Base-by-base conservation (phyloP, 2,797 vertebrate species). In the Alcedo quadribrachys region DNA sequence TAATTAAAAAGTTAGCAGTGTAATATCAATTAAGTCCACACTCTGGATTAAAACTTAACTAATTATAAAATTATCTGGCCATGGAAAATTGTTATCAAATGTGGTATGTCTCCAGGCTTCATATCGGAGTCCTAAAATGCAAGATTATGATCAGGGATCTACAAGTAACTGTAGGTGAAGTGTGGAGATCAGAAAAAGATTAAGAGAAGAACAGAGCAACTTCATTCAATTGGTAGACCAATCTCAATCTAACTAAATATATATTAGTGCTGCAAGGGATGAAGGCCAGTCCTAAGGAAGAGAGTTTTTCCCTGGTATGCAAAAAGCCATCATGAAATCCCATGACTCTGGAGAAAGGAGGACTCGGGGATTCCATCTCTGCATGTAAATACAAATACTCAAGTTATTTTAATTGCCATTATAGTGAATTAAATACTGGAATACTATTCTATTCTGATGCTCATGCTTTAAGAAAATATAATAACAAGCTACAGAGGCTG, bases 41-140 rank as follows among this genome's bases (percentile, higher is more conserved):
- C 12, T 91, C 55, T 85, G 28, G 50, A 87, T 88, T 95, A 86
- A 81, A 93, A 92, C 83, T 40, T 81, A 77, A 70, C 40, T 70
- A 86, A 93, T 87, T 91, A 81, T 63, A 87, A 89, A 93, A 92
- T 90, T 91, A 92, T 92, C 89, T 84, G 80, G 18, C 60, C 53
- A 53, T 57, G 45, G 60, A 9, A 92, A 81, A 73, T 24, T 90
- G 28, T 55, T 70, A 73, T 86, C 63, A 81, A 90, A 84, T 4
- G 2, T 57, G 21, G 8, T 53, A 62, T 50, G 18, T 53, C 73
- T 87, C 51, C 69, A 89, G 76, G 24, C 7, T 25, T 4, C 0
- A 81, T 62, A 53, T 0, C 30, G 18, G n/a, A 92, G n/a, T 69
- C 35, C 22, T 32, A 73, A 82, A 94, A 85, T 13, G 17, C 15